Evolutionary conservation across 1,140 invertebrate species (phyloP).

Genomic region (Meloidogyne floridensis): DNA sequence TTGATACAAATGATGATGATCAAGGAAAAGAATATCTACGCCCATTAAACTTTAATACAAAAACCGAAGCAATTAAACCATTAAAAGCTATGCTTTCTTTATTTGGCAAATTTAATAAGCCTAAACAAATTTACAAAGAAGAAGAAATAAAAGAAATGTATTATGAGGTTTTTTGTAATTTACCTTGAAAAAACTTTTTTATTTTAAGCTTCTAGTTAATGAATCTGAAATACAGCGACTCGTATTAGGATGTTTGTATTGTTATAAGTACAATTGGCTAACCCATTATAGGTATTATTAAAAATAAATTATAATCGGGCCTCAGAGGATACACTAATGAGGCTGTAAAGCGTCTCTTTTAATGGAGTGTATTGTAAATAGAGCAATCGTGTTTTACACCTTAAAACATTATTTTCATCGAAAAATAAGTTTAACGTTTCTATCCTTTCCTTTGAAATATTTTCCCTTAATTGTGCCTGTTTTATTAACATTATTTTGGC

Average conservation of each 20-base stretch:
- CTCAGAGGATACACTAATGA: too few relatives aligned
- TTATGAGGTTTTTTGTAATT: slow-evolving; percentile 31
- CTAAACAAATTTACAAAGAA: slow-evolving; percentile 21
- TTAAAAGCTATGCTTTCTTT: slow-evolving; percentile 33
- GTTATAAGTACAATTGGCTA: slow-evolving; percentile 43
- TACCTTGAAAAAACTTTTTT: too few relatives aligned
- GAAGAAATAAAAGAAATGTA: slow-evolving; percentile 32
- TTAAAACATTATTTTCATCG: neutral
- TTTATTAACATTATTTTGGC: neutral
- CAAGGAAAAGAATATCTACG: neutral
- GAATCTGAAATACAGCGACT: slow-evolving; percentile 38
- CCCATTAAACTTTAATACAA: slow-evolving; percentile 11
- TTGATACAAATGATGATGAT: too few relatives aligned
- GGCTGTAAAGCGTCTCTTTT: too few relatives aligned
- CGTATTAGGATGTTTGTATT: slow-evolving; percentile 42
- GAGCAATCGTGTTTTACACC: too few relatives aligned
- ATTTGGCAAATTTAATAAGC: slow-evolving; percentile 33
- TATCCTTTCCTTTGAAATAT: neutral
- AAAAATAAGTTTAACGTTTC: neutral
- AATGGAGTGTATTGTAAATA: too few relatives aligned
- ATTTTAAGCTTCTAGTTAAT: slow-evolving; percentile 26
- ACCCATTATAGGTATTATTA: slow-evolving; percentile 27
- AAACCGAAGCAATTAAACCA: neutral
- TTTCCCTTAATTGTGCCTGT: neutral
- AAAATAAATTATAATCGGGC: too few relatives aligned